Evolutionary conservation across 2,888 invertebrate species (phyloP).

Genomic region (Eilema griseolum): DNA sequence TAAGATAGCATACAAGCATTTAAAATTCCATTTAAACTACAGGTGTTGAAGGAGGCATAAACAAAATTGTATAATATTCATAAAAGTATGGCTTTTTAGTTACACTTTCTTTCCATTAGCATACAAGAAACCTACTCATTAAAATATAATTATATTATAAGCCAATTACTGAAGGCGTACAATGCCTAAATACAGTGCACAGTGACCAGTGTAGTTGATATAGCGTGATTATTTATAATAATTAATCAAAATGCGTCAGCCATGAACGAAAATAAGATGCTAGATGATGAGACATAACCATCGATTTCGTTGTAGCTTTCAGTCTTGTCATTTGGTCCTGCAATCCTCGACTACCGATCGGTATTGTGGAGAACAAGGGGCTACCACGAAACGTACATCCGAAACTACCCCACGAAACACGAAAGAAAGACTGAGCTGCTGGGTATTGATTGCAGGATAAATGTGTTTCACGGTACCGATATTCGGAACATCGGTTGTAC

Average conservation of each 20-base stretch:
- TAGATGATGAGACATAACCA: slow-evolving; percentile 55
- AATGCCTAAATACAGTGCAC: background rate
- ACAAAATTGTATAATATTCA: background rate
- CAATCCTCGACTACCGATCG: slow-evolving; percentile 48
- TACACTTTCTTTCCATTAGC: background rate
- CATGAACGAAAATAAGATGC: slow-evolving; percentile 32
- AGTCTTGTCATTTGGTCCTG: slow-evolving; percentile 81
- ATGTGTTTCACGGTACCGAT: background rate
- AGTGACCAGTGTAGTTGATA: background rate
- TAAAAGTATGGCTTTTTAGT: slow-evolving; percentile 15
- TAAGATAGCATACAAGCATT: background rate
- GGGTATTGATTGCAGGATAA: background rate
- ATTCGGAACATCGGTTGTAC: no score
- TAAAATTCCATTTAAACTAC: background rate
- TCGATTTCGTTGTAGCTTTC: slow-evolving; percentile 78
- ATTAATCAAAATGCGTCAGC: background rate
- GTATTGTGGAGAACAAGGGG: slow-evolving; percentile 21
- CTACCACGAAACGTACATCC: background rate
- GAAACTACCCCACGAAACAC: background rate
- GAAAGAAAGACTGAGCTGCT: background rate
- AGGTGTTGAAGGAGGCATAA: slow-evolving; percentile 3
- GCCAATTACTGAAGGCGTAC: background rate
- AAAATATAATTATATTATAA: background rate
- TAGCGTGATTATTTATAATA: background rate
- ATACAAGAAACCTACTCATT: background rate